Base-by-base conservation (phyloP, 2,113 vertebrate genomes). In the Eurypyga helias region DNA sequence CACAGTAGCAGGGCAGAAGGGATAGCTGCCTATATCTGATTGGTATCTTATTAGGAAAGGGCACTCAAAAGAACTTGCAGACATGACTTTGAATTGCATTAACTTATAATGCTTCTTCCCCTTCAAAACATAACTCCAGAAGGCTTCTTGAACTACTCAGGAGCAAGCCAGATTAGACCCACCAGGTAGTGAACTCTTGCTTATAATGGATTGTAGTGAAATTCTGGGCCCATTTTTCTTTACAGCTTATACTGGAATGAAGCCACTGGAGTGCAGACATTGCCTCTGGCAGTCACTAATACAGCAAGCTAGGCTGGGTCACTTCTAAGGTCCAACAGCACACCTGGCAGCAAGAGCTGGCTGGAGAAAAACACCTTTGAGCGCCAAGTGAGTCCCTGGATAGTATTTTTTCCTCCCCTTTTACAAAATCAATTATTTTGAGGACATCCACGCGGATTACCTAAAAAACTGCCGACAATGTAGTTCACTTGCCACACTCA, bases 391-490 rank as follows among this genome's bases (percentile, higher is more conserved):
- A 94, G 93, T 83, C 60, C 55, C 79, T 58, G 38, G 41, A 70
- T 86, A 86, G 60, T n/a, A 41, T 57, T 58, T 54, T 73, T 61
- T 33, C 21, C 85, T 89, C 19, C 2, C 1, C 34, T 84, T 96
- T 95, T 65, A 64, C 34, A 87, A 94, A 95, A 92, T 72, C 70
- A 80, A 60, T 90, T 97, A 67, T 95, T 93, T 75, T 90, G 38
- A 93, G 62, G 43, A 90, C 41, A 93, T 36, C 43, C 52, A 36
- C 18, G 31, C 13, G 79, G 54, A 67, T 75, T 83, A 95, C 60
- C 15, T 86, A 86, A 87, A 77, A 94, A 90, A 14, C 33, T 64
- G 43, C 69, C 86, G 57, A 17, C 57, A 92, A 41, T 25, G 15
- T 26, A 70, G 45, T 52, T 94, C 75, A 12, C 15, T 93, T 67